These are phyloP conservation scores for Dendrocincla fuliginosa DNA, from an alignment of 2,797 vertebrate genomes.

Conservation along the genomic window DNA sequence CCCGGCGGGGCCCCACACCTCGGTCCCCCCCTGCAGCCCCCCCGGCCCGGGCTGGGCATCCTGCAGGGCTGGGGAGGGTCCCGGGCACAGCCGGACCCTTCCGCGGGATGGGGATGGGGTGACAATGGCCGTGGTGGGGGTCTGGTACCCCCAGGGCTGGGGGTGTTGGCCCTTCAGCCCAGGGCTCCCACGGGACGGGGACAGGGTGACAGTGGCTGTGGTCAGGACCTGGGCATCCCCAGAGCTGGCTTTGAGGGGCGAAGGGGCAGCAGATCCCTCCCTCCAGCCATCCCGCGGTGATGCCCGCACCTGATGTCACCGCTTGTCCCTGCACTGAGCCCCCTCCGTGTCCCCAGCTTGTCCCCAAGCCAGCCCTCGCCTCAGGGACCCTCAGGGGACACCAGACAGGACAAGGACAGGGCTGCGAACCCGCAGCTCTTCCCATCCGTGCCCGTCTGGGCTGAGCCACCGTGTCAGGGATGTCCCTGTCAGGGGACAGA, in stretches of 20 bases:
- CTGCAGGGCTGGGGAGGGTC: not conserved
- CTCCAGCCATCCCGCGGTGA: not conserved
- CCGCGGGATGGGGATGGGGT: not conserved
- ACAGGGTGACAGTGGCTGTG: not conserved
- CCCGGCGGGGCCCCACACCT: not conserved
- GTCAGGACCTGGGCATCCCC: not conserved
- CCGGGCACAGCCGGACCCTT: not conserved
- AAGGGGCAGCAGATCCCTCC: not conserved
- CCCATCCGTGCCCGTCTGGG: not conserved
- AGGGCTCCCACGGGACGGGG: not conserved
- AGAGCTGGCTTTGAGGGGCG: fast-evolving
- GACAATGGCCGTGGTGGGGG: not conserved
- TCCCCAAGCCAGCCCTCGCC: not conserved
- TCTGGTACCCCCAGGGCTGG: not conserved
- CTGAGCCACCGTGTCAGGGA: not conserved
- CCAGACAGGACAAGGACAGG: not conserved
- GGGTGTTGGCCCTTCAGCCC: not conserved
- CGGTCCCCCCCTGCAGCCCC: not conserved
- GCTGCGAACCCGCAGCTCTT: not conserved
- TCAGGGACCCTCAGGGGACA: not conserved
- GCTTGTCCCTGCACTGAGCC: not conserved
- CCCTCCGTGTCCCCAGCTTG: not conserved
- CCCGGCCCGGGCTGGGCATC: not conserved
- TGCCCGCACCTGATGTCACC: fast-evolving
- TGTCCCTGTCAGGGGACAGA: not conserved